phyloP scores from a whole-genome alignment of 2,797 vertebrate species.

The Esox masquinongy region DNA sequence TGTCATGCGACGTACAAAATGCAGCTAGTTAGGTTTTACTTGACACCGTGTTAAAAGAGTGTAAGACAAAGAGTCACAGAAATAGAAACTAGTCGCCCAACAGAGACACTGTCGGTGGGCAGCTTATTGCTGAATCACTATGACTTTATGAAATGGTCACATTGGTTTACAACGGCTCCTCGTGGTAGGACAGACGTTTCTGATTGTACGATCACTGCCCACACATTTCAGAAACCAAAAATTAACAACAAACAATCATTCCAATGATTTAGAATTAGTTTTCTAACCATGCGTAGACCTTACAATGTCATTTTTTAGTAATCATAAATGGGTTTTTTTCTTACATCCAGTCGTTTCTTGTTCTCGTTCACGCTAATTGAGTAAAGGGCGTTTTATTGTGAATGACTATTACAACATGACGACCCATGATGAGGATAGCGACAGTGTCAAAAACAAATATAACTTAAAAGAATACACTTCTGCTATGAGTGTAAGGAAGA shows the following conservation, averaged over 20 bases:
- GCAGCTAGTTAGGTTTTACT: too few relatives aligned
- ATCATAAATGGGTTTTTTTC: too few relatives aligned
- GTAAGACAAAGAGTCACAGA: too few relatives aligned
- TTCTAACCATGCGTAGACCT: background rate
- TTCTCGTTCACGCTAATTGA: too few relatives aligned
- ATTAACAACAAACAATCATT: background rate
- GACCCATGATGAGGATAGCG: background rate
- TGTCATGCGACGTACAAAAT: background rate
- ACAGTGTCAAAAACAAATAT: background rate
- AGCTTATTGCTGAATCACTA: slow-evolving; percentile 82
- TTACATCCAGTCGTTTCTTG: too few relatives aligned
- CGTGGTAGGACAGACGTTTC: slow-evolving; percentile 45
- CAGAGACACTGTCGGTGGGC: slow-evolving; percentile 25
- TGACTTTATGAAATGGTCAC: slow-evolving; percentile 75
- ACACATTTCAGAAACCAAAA: slow-evolving; percentile 65
- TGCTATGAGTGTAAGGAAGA: slow-evolving; percentile 62
- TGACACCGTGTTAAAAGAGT: too few relatives aligned
- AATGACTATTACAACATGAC: background rate
- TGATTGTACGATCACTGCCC: slow-evolving; percentile 51
- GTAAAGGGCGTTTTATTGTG: background rate
- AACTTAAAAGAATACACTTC: slow-evolving; percentile 1
- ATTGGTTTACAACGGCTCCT: slow-evolving; percentile 53
- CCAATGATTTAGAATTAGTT: background rate
- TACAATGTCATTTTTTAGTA: background rate
- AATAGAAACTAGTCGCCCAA: slow-evolving; percentile 10